Percentiles rank a stretch among this genome's conserved stretches.
These are phyloP conservation scores for Lepisosteus osseus DNA, from an alignment of 2,113 vertebrate species.

Conservation along the genomic window DNA sequence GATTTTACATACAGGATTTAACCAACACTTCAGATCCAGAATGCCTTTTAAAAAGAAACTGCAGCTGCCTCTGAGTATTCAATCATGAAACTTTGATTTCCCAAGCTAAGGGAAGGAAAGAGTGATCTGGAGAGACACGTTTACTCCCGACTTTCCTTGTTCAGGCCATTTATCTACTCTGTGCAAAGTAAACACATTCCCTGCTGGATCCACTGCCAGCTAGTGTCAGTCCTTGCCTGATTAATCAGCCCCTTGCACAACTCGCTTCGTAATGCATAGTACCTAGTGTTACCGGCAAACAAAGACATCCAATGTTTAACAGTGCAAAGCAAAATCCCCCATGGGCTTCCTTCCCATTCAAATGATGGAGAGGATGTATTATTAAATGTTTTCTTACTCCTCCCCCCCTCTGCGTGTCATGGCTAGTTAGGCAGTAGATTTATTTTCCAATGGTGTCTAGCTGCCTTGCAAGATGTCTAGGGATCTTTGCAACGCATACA, in stretches of 20 bases:
- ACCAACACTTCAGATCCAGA: no score
- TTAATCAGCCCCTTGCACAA: slow-evolving; percentile 2
- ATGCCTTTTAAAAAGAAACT: background rate
- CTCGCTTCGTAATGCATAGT: background rate
- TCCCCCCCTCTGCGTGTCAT: background rate
- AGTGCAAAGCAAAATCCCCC: background rate
- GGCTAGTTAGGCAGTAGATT: background rate
- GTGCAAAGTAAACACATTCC: slow-evolving; percentile 1
- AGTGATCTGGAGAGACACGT: no score
- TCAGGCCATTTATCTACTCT: background rate
- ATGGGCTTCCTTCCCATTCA: background rate
- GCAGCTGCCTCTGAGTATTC: background rate
- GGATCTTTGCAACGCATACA: background rate
- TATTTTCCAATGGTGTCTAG: slow-evolving; percentile 6
- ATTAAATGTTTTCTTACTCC: background rate
- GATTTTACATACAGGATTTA: no score
- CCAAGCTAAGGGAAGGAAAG: background rate
- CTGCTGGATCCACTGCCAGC: background rate
- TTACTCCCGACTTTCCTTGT: background rate
- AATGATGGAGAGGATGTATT: slow-evolving; percentile 11
- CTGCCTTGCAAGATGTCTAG: slow-evolving; percentile 1
- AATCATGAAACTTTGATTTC: background rate
- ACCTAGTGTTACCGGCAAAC: slow-evolving; percentile 7
- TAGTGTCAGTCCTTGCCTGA: background rate
- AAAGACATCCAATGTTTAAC: slow-evolving; percentile 14